Conservation (phyloP, 2,797 vertebrate genomes). For the Semotilus atromaculatus region DNA sequence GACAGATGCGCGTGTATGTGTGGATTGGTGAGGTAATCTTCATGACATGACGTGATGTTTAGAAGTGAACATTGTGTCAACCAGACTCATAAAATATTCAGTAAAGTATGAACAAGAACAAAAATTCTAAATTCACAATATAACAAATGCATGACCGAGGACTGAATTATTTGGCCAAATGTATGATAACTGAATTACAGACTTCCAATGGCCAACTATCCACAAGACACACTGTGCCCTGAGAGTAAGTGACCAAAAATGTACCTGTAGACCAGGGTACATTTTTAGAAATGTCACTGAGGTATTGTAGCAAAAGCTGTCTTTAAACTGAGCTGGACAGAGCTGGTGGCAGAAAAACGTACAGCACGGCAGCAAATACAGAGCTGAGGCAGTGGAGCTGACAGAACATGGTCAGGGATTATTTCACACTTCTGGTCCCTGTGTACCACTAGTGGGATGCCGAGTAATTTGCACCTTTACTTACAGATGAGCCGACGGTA, state of each 20-base stretch:
- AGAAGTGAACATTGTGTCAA: slow-evolving; percentile 68
- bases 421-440: slow-evolving; percentile 72
- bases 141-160: background rate
- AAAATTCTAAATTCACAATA: background rate
- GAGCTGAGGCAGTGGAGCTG: slow-evolving; percentile 34
- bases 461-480: slow-evolving; percentile 76
- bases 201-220: slow-evolving; percentile 9
- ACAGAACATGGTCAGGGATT: slow-evolving; percentile 67
- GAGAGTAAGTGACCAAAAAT: background rate
- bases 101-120: slow-evolving; percentile 46
- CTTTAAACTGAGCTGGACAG: slow-evolving; percentile 25
- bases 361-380: slow-evolving; percentile 6
- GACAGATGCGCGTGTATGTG: background rate
- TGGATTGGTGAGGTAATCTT: slow-evolving; percentile 51
- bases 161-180: background rate
- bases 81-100: slow-evolving; percentile 55
- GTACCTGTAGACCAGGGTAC: background rate
- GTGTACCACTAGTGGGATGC: slow-evolving; percentile 61
- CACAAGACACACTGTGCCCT: background rate
- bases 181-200: background rate
- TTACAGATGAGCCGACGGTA: slow-evolving; percentile 73
- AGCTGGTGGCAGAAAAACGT: background rate
- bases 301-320: slow-evolving; percentile 9
- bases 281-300: slow-evolving; percentile 28
- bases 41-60: slow-evolving; percentile 53